phyloP scores from a whole-genome alignment of 1,140 invertebrate species.

The Musca domestica region DNA sequence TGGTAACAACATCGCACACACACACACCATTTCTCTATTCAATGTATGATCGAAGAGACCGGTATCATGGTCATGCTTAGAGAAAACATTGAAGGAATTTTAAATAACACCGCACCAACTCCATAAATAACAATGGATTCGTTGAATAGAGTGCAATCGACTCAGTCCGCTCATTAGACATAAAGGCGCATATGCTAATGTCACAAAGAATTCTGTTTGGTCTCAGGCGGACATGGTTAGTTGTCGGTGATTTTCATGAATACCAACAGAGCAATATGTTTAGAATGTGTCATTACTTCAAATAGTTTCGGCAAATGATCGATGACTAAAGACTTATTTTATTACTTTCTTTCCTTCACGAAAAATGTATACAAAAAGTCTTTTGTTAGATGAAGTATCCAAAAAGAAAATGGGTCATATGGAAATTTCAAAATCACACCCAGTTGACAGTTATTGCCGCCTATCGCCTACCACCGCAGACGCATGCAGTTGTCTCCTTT shows the following conservation, averaged over 20 bases:
- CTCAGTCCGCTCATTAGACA: too few species aligned
- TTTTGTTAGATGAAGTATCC: neutral
- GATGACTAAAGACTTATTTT: conserved; percentile 2
- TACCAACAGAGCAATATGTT: conserved; percentile 16
- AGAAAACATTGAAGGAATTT: too few species aligned
- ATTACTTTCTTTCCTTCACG: too few species aligned
- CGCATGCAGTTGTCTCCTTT: too few species aligned
- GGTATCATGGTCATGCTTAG: neutral
- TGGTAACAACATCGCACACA: neutral
- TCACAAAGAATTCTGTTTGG: neutral
- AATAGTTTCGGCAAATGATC: neutral
- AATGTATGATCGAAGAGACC: neutral
- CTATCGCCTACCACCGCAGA: neutral
- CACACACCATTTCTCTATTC: too few species aligned
- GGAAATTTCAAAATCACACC: conserved; percentile 9
- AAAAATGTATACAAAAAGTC: too few species aligned
- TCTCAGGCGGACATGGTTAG: too few species aligned
- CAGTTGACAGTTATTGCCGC: neutral
- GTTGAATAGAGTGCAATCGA: too few species aligned
- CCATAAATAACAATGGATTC: too few species aligned
- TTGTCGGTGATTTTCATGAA: too few species aligned
- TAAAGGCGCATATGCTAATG: too few species aligned
- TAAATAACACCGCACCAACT: too few species aligned
- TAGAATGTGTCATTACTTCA: neutral
- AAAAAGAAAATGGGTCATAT: conserved; percentile 5